Percentiles rank a stretch among this genome's conserved stretches.
Conservation (phyloP, 2,888 invertebrate species). For the Ectemnius cavifrons region DNA sequence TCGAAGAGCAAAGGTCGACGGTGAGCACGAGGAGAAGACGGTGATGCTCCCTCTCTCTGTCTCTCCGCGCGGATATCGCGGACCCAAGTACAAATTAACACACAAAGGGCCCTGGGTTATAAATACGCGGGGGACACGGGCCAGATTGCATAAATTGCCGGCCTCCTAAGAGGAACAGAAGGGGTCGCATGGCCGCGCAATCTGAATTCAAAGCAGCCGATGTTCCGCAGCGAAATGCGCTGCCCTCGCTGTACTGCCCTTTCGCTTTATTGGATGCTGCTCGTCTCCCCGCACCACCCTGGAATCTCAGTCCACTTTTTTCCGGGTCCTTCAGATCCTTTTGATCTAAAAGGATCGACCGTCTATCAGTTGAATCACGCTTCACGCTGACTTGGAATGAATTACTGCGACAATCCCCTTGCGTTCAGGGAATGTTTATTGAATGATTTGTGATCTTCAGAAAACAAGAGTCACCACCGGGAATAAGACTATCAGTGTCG, state of each 20-base stretch:
- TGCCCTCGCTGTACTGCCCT: conserved; percentile 27
- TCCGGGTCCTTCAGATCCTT: conserved; percentile 17
- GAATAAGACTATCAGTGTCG: too few relatives aligned
- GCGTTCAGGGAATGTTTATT: too few relatives aligned
- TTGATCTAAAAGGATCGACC: conserved; percentile 4
- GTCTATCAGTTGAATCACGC: not conserved
- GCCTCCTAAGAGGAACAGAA: conserved; percentile 66
- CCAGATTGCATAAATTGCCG: conserved; percentile 75
- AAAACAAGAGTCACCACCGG: too few relatives aligned
- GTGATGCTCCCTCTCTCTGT: too few relatives aligned
- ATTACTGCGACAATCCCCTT: not conserved
- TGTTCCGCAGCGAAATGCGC: conserved; percentile 55
- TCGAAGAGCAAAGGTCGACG: conserved; percentile 51
- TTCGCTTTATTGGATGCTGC: conserved; percentile 54
- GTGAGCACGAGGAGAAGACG: conserved; percentile 17
- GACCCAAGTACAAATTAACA: conserved; percentile 72
- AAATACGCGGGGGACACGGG: conserved; percentile 69
- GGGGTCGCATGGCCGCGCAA: conserved; percentile 65
- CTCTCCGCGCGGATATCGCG: conserved; percentile 31
- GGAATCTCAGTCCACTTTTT: conserved; percentile 40
- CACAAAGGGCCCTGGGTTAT: conserved; percentile 76
- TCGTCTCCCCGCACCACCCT: conserved; percentile 23
- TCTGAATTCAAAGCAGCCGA: conserved; percentile 75
- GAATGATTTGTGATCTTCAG: too few relatives aligned
- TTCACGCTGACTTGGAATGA: not conserved